Conservation (phyloP, 2,113 vertebrate species). For the Notothenia rossii region DNA sequence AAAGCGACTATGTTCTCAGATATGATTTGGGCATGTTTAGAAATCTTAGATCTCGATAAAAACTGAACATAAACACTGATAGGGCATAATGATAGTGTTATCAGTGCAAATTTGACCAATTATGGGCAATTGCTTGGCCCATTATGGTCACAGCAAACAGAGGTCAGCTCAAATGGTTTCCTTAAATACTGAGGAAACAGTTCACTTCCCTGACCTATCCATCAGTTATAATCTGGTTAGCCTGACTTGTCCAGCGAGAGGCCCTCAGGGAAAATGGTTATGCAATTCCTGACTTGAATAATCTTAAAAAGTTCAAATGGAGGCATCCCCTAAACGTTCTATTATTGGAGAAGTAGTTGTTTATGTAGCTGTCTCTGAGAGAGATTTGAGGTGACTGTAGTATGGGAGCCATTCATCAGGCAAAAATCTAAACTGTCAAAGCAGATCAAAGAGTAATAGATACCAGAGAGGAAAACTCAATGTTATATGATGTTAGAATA, state of each 20-base stretch:
- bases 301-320: conserved; percentile 29
- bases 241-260: conserved; percentile 37
- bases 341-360: conserved; percentile 1
- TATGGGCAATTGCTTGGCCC: background rate
- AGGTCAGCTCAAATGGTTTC: conserved; percentile 16
- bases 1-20: background rate
- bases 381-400: background rate
- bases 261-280: conserved; percentile 55
- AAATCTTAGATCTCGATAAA: background rate
- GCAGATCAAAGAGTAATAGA: conserved; percentile 12
- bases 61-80: background rate
- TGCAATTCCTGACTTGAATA: conserved; percentile 56
- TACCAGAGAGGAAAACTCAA: background rate
- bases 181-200: conserved; percentile 21
- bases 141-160: conserved; percentile 16
- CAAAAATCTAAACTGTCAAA: background rate
- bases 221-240: conserved; percentile 45
- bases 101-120: conserved; percentile 25
- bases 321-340: background rate
- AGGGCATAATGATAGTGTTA: background rate
- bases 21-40: background rate
- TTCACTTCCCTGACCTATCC: conserved; percentile 10
- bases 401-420: background rate
- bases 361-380: background rate
- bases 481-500: background rate